phyloP scores from a whole-genome alignment of 2,113 vertebrate genomes.

The Silurus asotus region DNA sequence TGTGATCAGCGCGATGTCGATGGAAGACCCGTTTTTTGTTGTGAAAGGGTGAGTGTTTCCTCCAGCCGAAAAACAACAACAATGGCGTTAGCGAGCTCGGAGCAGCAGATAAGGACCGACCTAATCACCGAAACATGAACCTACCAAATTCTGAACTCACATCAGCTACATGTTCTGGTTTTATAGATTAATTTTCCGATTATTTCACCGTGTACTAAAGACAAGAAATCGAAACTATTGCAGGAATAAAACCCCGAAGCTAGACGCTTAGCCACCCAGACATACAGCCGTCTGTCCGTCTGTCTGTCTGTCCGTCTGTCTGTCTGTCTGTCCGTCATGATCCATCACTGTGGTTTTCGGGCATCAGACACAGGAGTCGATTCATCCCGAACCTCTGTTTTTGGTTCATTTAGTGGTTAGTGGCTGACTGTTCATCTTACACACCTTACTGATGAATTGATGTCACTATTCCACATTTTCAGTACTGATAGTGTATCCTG shows the following conservation, averaged over 20 bases:
- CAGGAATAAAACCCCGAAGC: not conserved
- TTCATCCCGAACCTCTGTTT: no score
- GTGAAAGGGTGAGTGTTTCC: conserved; percentile 87
- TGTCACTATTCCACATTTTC: no score
- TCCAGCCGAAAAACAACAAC: not conserved
- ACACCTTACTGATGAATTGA: no score
- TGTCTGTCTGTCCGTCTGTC: no score
- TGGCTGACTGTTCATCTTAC: no score
- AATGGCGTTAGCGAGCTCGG: conserved; percentile 5
- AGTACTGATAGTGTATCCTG: no score
- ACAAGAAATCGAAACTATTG: not conserved
- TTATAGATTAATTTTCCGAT: not conserved
- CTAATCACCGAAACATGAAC: not conserved
- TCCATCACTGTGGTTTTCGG: no score
- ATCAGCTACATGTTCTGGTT: not conserved
- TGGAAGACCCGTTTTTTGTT: conserved; percentile 98
- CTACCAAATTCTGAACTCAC: not conserved
- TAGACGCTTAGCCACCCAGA: not conserved
- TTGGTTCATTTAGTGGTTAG: no score
- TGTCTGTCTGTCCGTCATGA: no score
- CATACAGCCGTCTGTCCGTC: no score
- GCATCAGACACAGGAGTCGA: no score
- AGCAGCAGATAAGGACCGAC: not conserved
- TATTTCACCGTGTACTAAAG: not conserved
- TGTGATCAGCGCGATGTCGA: conserved; percentile 79